Conservation (phyloP, 2,888 invertebrate species). For the Elegia similella region DNA sequence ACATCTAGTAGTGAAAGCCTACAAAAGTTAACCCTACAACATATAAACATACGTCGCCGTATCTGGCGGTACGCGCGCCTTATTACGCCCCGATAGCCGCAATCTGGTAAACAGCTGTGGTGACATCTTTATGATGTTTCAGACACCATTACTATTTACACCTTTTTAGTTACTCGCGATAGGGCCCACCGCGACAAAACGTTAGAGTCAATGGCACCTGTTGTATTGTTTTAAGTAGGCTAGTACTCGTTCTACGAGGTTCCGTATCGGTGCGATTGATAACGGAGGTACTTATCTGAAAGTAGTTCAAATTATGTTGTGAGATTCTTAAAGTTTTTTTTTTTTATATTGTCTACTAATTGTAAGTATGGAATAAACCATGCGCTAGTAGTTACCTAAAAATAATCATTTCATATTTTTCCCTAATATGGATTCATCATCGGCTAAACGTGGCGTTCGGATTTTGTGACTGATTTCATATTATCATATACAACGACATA, state of each 20-base stretch:
- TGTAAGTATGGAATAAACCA: too few species aligned
- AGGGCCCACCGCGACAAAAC: slow-evolving; percentile 66
- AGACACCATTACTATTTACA: slow-evolving; percentile 81
- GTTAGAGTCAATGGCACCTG: slow-evolving; percentile 53
- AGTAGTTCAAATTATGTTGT: not conserved
- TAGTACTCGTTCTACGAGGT: not conserved
- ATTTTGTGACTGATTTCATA: too few species aligned
- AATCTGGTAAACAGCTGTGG: slow-evolving; percentile 72
- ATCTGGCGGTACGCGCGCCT: slow-evolving; percentile 55
- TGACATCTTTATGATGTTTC: slow-evolving; percentile 82
- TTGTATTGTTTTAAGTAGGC: slow-evolving; percentile 15
- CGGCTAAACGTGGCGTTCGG: too few species aligned
- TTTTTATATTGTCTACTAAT: too few species aligned
- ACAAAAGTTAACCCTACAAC: slow-evolving; percentile 13
- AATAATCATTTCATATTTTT: too few species aligned
- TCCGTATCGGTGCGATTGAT: slow-evolving; percentile 3
- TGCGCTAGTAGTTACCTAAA: too few species aligned
- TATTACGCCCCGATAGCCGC: slow-evolving; percentile 64
- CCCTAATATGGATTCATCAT: too few species aligned
- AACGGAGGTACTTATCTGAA: not conserved
- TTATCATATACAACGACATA: too few species aligned
- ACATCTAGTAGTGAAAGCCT: not conserved
- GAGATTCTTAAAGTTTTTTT: too few species aligned
- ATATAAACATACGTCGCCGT: slow-evolving; percentile 23
- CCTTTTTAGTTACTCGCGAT: slow-evolving; percentile 79